Base-by-base conservation (phyloP, 1,140 invertebrate genomes). In the Anagrus nilaparvatae region DNA sequence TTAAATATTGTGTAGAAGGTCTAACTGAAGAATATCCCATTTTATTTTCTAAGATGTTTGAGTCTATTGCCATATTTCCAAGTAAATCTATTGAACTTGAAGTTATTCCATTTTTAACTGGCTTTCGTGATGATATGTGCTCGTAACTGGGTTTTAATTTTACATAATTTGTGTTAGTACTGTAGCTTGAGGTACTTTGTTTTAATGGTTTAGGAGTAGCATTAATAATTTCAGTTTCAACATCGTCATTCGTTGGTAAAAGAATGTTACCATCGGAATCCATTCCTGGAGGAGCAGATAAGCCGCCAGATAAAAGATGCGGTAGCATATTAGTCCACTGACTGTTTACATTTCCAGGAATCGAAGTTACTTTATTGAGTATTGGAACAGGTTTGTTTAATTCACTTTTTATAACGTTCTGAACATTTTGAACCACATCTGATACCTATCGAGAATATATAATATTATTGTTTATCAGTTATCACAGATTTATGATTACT, bases 321-420 rank as follows among this genome's bases (percentile, higher is more conserved):
- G 84, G 82, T 34, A 87, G 63, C 43, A 87, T 84, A 41, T 81
- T 76, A 39, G 78, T 83, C 84, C 84, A 87, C n/a, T 69, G 62
- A 29, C 55, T 59, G 35, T 61, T 67, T 0, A 55, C 59, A 31
- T 61, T 81, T 72, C 52, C 80, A 63, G 38, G 81, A 74, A 43
- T 84, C 72, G 61, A 85, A 73, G 29, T 80, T 1, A 77, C 68
- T 1, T 66, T 61, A 28, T 61, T 65, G 23, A 63, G 61, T 10
- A 76, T 68, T 21, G 71, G 65, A 0, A 68, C 60, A 12, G 72
- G 73, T 58, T 79, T 81, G 37, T 71, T 78, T 54, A 87, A 75
- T 66, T 87, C 81, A 29, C 77, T 75, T 65, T 84, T 84, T 0
- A 88, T 59, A 10, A 88, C 83, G 60, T 77, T 84, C 56, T 88